Evolutionary conservation across 2,113 vertebrate genomes (phyloP).

Genomic region (Notechis scutatus): DNA sequence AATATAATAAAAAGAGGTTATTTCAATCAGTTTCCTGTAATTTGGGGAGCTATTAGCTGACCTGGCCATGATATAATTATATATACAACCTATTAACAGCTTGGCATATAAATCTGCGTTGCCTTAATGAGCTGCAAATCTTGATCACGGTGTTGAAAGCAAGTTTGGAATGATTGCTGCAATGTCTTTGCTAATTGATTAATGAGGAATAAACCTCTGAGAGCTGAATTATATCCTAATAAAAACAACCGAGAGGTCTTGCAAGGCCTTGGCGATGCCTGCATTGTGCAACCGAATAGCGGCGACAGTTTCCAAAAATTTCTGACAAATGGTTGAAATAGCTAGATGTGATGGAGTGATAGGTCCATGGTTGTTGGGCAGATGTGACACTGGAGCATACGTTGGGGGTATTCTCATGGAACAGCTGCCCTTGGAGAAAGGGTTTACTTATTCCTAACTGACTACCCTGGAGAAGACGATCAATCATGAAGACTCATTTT

Average conservation of each 20-base stretch:
- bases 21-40: slow-evolving; percentile 37
- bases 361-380: not conserved
- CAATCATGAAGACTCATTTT: not conserved
- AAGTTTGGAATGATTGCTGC: slow-evolving; percentile 24
- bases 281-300: not conserved
- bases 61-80: slow-evolving; percentile 41
- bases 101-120: not conserved
- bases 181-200: slow-evolving; percentile 28
- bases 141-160: not conserved
- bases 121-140: not conserved
- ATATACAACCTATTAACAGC: slow-evolving; percentile 21
- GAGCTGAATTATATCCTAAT: slow-evolving; percentile 11
- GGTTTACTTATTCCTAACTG: not conserved
- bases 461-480: not conserved
- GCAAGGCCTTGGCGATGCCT: not conserved
- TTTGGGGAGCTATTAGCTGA: slow-evolving; percentile 24
- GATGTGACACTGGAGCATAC: not conserved
- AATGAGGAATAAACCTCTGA: slow-evolving; percentile 22
- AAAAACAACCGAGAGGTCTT: slow-evolving; percentile 33
- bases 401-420: not conserved
- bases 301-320: not conserved
- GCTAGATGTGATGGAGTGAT: not conserved
- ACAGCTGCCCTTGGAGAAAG: not conserved
- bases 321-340: not conserved
- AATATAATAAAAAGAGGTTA: not conserved